phyloP scores from a whole-genome alignment of 2,888 invertebrate genomes.

The Lasioglossum villosulum region DNA sequence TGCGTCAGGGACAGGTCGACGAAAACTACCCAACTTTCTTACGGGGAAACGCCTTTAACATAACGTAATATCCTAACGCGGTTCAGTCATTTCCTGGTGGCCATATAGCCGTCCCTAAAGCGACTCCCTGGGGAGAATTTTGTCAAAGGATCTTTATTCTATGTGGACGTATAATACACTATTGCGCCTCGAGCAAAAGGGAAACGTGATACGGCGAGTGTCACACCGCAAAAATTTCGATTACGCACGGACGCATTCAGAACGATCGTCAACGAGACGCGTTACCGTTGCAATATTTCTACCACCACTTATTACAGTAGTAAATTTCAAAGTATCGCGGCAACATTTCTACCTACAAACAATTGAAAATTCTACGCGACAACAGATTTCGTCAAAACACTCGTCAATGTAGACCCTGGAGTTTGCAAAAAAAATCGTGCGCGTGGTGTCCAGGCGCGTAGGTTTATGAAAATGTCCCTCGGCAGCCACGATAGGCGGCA shows the following conservation, averaged over 20 bases:
- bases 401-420: not conserved
- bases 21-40: constrained; percentile 61
- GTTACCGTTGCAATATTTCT: constrained; percentile 13
- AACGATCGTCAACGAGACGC: constrained; percentile 39
- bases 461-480: too few relatives aligned
- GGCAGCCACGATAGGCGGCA: too few relatives aligned
- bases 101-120: constrained; percentile 80
- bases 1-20: constrained; percentile 13
- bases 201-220: constrained; percentile 80
- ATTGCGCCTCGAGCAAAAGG: constrained; percentile 78
- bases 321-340: not conserved
- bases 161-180: constrained; percentile 83
- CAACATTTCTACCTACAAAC: not conserved
- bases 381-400: not conserved
- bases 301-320: not conserved
- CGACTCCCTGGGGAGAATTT: constrained; percentile 83
- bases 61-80: constrained; percentile 84
- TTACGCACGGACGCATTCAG: constrained; percentile 68
- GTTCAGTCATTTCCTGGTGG: constrained; percentile 84
- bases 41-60: constrained; percentile 73
- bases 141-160: constrained; percentile 85
- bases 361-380: not conserved
- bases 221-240: constrained; percentile 75
- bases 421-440: too few relatives aligned
- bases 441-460: too few relatives aligned